These are phyloP conservation scores for Folsomia candida DNA, from an alignment of 2,888 invertebrate species.

Conservation along the genomic window DNA sequence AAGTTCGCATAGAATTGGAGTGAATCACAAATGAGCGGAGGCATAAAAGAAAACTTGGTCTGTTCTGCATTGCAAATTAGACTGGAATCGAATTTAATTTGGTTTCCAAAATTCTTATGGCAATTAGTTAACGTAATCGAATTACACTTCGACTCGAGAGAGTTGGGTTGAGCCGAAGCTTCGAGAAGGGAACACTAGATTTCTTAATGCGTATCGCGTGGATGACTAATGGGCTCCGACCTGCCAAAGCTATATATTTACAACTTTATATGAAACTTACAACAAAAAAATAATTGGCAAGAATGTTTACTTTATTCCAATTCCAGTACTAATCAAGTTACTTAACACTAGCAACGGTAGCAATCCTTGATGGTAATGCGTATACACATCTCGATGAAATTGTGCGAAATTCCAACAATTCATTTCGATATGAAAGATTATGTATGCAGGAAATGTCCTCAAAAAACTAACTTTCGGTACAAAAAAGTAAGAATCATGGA, in stretches of 20 bases:
- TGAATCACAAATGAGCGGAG: not conserved
- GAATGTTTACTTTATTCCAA: too few species aligned
- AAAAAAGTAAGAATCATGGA: too few species aligned
- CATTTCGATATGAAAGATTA: too few species aligned
- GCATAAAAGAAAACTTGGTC: constrained; percentile 1
- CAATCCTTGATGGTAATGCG: not conserved
- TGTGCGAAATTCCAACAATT: not conserved
- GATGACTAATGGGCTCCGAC: not conserved
- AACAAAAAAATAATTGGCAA: too few species aligned
- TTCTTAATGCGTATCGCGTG: not conserved
- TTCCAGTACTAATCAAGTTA: too few species aligned
- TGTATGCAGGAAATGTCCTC: too few species aligned
- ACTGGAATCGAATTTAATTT: constrained; percentile 18
- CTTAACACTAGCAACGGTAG: too few species aligned
- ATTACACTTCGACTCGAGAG: constrained; percentile 1
- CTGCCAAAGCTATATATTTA: too few species aligned
- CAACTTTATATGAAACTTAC: not conserved
- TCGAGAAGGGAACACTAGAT: not conserved
- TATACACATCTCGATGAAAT: not conserved
- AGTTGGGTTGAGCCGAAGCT: not conserved
- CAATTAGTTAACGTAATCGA: constrained; percentile 15
- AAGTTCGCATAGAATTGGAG: not conserved
- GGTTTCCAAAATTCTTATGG: constrained; percentile 13
- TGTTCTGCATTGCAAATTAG: constrained; percentile 12
- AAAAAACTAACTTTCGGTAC: too few species aligned